These are phyloP conservation scores for Camelus bactrianus DNA, from an alignment of 2,113 vertebrate species.

Conservation along the genomic window DNA sequence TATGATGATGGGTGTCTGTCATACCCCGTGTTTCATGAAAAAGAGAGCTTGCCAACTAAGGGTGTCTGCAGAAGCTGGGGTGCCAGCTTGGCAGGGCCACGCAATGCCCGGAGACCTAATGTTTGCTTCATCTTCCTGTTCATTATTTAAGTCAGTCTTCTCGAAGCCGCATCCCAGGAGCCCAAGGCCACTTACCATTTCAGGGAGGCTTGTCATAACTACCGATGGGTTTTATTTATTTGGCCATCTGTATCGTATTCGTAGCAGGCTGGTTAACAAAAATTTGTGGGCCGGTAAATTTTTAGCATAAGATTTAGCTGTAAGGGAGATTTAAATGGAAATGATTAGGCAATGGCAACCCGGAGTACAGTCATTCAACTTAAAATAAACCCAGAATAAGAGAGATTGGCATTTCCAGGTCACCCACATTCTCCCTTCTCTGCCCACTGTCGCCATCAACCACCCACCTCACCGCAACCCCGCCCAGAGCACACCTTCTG, in stretches of 20 bases:
- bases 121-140: constrained; percentile 16
- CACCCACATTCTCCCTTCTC: not conserved
- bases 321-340: constrained; percentile 15
- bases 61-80: not conserved
- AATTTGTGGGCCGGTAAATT: constrained; percentile 52
- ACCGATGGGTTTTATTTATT: constrained; percentile 52
- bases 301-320: constrained; percentile 35
- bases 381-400: not conserved
- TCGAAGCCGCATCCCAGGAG: not conserved
- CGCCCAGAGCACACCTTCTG: not conserved
- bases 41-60: not conserved
- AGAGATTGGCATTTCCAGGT: not conserved
- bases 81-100: not conserved
- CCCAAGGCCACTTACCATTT: not conserved
- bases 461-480: no score
- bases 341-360: not conserved
- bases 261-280: constrained; percentile 67
- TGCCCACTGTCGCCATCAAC: not conserved
- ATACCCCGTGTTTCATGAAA: not conserved
- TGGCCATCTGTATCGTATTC: constrained; percentile 36
- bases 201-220: not conserved
- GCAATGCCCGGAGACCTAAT: rapidly evolving
- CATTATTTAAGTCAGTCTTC: not conserved
- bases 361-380: not conserved
- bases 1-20: constrained; percentile 39